Conservation (phyloP, 2,888 invertebrate species). For the Apoda limacodes region DNA sequence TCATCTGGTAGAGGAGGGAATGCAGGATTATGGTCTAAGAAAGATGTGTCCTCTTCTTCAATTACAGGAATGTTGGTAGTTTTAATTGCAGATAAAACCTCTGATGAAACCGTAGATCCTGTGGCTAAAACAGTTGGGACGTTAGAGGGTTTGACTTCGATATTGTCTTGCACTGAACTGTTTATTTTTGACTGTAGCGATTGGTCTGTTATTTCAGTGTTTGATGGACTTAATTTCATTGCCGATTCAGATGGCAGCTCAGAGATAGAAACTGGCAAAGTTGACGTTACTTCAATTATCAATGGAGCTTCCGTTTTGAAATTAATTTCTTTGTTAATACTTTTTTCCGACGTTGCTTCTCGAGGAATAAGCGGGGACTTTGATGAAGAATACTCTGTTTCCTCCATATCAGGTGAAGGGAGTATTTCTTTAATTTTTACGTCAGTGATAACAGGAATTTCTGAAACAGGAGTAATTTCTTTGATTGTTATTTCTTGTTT, state of each 20-base stretch:
- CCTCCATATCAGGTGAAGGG: slow-evolving; percentile 46
- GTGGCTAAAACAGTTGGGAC: slow-evolving; percentile 31
- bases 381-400: slow-evolving; percentile 49
- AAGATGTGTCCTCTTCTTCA: slow-evolving; percentile 48
- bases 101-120: slow-evolving; percentile 26
- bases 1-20: slow-evolving; percentile 61
- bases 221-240: slow-evolving; percentile 22
- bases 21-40: slow-evolving; percentile 55
- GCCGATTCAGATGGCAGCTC: slow-evolving; percentile 25
- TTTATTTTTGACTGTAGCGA: slow-evolving; percentile 49
- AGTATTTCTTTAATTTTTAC: slow-evolving; percentile 59
- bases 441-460: slow-evolving; percentile 53
- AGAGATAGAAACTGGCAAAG: slow-evolving; percentile 20
- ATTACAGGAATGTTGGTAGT: slow-evolving; percentile 41
- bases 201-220: slow-evolving; percentile 24
- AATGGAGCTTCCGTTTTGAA: slow-evolving; percentile 33
- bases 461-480: slow-evolving; percentile 70
- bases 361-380: slow-evolving; percentile 54
- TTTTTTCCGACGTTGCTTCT: slow-evolving; percentile 51
- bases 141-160: slow-evolving; percentile 40
- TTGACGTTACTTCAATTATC: slow-evolving; percentile 32
- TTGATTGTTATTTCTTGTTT: slow-evolving; percentile 66
- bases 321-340: slow-evolving; percentile 23
- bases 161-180: slow-evolving; percentile 46
- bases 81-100: too few species aligned